Base-by-base conservation (phyloP, 2,888 invertebrate species). In the Scaptomyza parva region DNA sequence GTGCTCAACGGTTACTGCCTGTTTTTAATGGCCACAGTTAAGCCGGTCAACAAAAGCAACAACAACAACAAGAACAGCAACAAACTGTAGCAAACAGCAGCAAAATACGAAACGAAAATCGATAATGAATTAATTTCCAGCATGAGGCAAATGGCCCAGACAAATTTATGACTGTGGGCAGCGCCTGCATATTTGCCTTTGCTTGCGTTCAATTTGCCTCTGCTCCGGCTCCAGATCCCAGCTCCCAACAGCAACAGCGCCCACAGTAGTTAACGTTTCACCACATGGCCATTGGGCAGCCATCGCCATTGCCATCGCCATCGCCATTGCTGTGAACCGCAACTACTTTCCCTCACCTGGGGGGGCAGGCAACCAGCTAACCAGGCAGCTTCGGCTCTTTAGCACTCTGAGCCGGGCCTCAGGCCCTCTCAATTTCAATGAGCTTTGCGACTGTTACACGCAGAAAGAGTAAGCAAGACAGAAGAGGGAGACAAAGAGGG, bases 121-220 rank as follows among this genome's bases (percentile, higher is more conserved):
- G 78, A 82, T 82, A 82, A 84, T 81, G 85, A 81, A 86, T 84
- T 84, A 70, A 86, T 86, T 84, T 80, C 48, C 58, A 68, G 57
- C 64, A 65, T 53, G 48, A 63, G 78, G 72, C 78, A 85, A 79
- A 82, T 85, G 79, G 79, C 67, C 57, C 78, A 65, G 79, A 82
- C 83, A 79, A 79, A 79, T 79, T 82, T 79, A 79, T 79, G 79
- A 71, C 83, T 63, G 44, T 81, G 47, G 62, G 45, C 51, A 30
- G 53, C 54, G 44, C 44, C 47, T 41, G 64, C 55, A 64, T 64
- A 61, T 61, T 61, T 61, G 61, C 41, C 43, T 37, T 37, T 39
- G 20, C 45, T 35, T 12, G 6, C 6, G 26, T 11, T 17, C 26
- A 22, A 35, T 30, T 18, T 18, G n/a, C 45, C 28, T 28, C 14